Percentiles rank a stretch among this genome's conserved stretches.
Conservation (phyloP, 1,140 invertebrate genomes). For the Elymnias hypermnestra region DNA sequence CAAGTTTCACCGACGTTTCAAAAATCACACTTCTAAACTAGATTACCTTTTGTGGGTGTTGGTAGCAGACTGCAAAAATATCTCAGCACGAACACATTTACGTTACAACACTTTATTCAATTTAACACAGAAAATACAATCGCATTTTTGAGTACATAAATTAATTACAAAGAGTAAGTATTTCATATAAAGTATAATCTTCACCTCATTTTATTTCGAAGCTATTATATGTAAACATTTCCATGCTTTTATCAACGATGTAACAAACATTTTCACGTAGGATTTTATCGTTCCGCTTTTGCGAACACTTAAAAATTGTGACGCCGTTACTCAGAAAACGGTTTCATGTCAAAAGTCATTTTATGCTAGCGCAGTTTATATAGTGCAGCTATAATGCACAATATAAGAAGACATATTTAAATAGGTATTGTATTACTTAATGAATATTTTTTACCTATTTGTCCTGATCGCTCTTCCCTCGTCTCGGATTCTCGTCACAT, state of each 20-base stretch:
- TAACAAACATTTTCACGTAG: slow-evolving; percentile 2
- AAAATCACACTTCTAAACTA: slow-evolving; percentile 2
- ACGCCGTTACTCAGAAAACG: not conserved
- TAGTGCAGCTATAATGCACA: not conserved
- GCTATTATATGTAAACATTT: slow-evolving; percentile 1
- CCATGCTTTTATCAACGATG: not conserved
- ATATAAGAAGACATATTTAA: no score
- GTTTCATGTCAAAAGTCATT: not conserved
- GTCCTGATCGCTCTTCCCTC: no score
- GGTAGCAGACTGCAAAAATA: not conserved
- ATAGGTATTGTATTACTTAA: no score
- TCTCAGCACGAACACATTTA: no score
- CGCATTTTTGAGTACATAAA: no score
- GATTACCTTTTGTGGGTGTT: not conserved
- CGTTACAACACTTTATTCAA: no score
- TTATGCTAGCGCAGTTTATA: not conserved
- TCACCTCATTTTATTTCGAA: no score
- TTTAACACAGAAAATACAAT: no score
- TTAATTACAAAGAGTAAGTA: no score
- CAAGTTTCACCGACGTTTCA: not conserved
- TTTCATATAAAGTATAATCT: no score
- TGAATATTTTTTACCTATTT: no score
- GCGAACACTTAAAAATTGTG: slow-evolving; percentile 1
- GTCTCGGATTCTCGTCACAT: no score
- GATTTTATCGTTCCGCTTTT: slow-evolving; percentile 2